Evolutionary conservation across 1,140 invertebrate species (phyloP).

Genomic region (Aphis craccivora): DNA sequence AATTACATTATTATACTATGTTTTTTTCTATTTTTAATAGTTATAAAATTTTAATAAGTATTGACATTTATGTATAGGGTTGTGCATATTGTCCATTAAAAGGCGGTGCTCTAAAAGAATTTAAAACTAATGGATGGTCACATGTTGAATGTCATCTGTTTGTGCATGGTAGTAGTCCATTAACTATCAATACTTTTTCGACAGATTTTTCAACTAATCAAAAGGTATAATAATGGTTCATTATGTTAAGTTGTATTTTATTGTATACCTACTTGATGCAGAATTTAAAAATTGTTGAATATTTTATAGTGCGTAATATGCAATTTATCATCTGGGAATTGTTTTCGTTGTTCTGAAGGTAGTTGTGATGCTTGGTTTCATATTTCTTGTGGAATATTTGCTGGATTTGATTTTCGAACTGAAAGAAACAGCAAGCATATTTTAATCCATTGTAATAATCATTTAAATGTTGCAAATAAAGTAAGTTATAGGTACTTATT

Average conservation of each 20-base stretch:
- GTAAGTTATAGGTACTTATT: not conserved
- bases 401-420: conserved; percentile 64
- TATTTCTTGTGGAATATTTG: conserved; percentile 67
- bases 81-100: conserved; percentile 51
- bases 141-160: conserved; percentile 41
- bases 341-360: conserved; percentile 66
- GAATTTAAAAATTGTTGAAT: not conserved
- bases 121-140: not conserved
- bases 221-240: not conserved
- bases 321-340: conserved; percentile 60
- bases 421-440: not conserved
- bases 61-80: not conserved
- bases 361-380: conserved; percentile 66
- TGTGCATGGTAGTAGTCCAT: conserved; percentile 2
- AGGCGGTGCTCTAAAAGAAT: not conserved
- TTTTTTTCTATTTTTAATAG: no score
- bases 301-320: conserved; percentile 54
- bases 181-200: not conserved
- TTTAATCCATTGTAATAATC: conserved; percentile 14
- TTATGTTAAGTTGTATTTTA: not conserved
- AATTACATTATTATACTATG: not conserved
- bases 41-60: not conserved
- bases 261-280: not conserved
- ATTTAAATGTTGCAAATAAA: not conserved
- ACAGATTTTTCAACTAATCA: not conserved